Evolutionary conservation across 2,888 invertebrate genomes (phyloP).

Genomic region (Hermodice carunculata): DNA sequence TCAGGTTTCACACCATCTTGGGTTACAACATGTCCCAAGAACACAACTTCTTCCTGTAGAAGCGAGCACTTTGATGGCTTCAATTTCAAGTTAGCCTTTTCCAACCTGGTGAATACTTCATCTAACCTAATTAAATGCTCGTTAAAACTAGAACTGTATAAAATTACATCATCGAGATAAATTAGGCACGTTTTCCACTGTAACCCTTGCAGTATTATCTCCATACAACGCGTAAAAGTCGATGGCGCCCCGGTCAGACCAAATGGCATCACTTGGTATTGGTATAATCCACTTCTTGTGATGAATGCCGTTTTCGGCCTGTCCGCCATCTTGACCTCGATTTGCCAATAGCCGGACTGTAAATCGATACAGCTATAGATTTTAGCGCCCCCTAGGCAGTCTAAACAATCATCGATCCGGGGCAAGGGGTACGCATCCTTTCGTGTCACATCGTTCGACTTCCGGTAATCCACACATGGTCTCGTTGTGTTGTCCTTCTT

Average conservation of each 20-base stretch:
- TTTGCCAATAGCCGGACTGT: slow-evolving; percentile 7
- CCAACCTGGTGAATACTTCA: slow-evolving; percentile 27
- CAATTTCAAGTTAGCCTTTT: slow-evolving; percentile 15
- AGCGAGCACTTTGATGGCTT: slow-evolving; percentile 35
- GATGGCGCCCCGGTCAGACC: slow-evolving; percentile 3
- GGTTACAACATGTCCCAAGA: slow-evolving; percentile 15
- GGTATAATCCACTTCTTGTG: slow-evolving; percentile 1
- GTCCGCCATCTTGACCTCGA: slow-evolving; percentile 1
- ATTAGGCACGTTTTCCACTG: background rate
- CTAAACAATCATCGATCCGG: slow-evolving; percentile 18
- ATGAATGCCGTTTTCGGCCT: slow-evolving; percentile 17
- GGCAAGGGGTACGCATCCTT: slow-evolving; percentile 32
- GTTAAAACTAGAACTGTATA: slow-evolving; percentile 24
- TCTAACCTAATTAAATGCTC: slow-evolving; percentile 24
- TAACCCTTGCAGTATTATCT: background rate
- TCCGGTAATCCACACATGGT: slow-evolving; percentile 37
- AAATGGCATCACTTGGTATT: background rate
- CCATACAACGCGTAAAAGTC: slow-evolving; percentile 1
- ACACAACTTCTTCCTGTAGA: background rate
- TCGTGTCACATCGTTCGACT: slow-evolving; percentile 27
- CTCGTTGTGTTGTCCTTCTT: slow-evolving; percentile 23
- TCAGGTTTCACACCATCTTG: background rate
- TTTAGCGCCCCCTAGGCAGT: slow-evolving; percentile 25
- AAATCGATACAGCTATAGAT: slow-evolving; percentile 38
- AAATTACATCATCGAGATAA: slow-evolving; percentile 40